Evolutionary conservation across 2,797 vertebrate species (phyloP).

Genomic region (Lepus oiostolus): DNA sequence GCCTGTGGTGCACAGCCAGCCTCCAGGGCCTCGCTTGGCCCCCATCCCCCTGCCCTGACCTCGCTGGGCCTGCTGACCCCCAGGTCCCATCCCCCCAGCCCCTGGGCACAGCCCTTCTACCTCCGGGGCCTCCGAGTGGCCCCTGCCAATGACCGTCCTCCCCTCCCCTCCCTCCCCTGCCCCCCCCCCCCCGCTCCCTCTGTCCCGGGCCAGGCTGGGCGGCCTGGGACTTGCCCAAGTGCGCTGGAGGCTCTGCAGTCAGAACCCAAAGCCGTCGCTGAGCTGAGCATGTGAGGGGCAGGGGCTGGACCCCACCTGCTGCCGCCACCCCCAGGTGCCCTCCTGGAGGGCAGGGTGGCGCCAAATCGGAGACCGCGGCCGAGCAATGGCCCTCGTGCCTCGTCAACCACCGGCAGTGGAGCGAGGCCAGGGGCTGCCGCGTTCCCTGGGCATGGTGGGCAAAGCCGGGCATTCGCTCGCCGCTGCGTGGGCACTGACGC

Average conservation of each 20-base stretch:
- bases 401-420: too few relatives aligned
- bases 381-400: too few relatives aligned
- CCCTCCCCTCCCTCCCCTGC: not conserved
- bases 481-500: not conserved
- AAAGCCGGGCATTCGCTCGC: not conserved
- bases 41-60: not conserved
- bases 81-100: not conserved
- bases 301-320: too few relatives aligned
- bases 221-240: not conserved
- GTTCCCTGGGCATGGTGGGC: rapidly evolving
- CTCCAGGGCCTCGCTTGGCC: not conserved
- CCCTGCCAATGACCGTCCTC: not conserved
- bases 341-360: not conserved
- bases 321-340: rapidly evolving
- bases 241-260: not conserved
- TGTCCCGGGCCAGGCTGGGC: not conserved
- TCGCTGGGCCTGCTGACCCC: not conserved
- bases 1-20: rapidly evolving
- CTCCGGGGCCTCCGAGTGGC: not conserved
- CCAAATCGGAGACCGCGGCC: not conserved
- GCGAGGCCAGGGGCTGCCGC: too few relatives aligned
- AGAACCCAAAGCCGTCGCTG: rapidly evolving
- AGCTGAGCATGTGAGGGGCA: rapidly evolving
- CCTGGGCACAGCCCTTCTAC: not conserved
- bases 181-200: not conserved